A percentile compares a stretch with the other conserved stretches of the same genome.
Evolutionary conservation across 2,797 vertebrate genomes (phyloP).

Genomic region (Cynodonichthys magdalenae): DNA sequence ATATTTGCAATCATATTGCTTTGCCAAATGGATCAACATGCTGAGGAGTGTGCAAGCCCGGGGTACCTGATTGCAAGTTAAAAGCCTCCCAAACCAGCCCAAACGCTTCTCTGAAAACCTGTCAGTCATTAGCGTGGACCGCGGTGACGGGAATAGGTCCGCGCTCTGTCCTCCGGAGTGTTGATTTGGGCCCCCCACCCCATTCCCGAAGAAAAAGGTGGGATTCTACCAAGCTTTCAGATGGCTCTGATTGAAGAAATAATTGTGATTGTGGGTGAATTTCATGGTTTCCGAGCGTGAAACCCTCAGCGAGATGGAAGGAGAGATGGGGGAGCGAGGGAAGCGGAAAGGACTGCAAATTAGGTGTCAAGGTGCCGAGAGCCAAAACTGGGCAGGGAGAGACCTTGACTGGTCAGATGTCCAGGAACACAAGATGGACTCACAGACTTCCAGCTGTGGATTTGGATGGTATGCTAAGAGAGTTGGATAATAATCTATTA

Average conservation of each 20-base stretch:
- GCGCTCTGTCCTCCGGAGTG: slow-evolving; percentile 40
- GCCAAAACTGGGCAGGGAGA: slow-evolving; percentile 43
- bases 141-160: slow-evolving; percentile 34
- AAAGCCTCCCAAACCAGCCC: slow-evolving; percentile 63
- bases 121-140: slow-evolving; percentile 67
- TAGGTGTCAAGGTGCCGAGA: slow-evolving; percentile 48
- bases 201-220: slow-evolving; percentile 51
- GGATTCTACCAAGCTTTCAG: slow-evolving; percentile 59
- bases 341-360: slow-evolving; percentile 59
- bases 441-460: slow-evolving; percentile 12
- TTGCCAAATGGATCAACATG: slow-evolving; percentile 70
- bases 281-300: slow-evolving; percentile 78
- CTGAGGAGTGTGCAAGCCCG: slow-evolving; percentile 55
- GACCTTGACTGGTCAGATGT: slow-evolving; percentile 33
- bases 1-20: slow-evolving; percentile 74
- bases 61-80: slow-evolving; percentile 76
- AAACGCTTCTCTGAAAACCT: slow-evolving; percentile 55
- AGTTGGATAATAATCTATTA: too few relatives aligned
- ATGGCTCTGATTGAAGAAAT: slow-evolving; percentile 82
- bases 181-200: slow-evolving; percentile 61
- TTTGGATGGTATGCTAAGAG: not conserved
- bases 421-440: not conserved
- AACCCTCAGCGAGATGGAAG: slow-evolving; percentile 72
- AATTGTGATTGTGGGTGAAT: slow-evolving; percentile 78
- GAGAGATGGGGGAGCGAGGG: slow-evolving; percentile 53